Evolutionary conservation across 1,140 invertebrate species (phyloP).

Genomic region (Drosophila varians): DNA sequence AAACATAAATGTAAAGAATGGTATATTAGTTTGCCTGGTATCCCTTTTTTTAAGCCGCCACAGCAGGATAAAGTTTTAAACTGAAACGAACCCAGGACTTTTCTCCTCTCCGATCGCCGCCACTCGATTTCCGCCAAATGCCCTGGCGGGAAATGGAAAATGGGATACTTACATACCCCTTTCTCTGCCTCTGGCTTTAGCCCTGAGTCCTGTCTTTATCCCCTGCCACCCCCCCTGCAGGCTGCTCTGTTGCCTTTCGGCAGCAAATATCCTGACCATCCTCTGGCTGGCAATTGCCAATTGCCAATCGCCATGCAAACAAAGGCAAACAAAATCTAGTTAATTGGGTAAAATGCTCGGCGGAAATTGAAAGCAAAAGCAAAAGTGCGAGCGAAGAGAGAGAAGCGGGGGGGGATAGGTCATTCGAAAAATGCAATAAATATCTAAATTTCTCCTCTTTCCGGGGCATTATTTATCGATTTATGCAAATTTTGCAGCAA

Average conservation of each 20-base stretch:
- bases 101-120: slow-evolving; percentile 18
- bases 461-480: slow-evolving; percentile 73
- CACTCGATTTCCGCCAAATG: slow-evolving; percentile 62
- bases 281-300: slow-evolving; percentile 7
- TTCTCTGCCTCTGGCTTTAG: neutral
- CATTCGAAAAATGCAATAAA: slow-evolving; percentile 66
- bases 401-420: neutral
- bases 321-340: slow-evolving; percentile 74
- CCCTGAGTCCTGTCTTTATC: too few relatives aligned
- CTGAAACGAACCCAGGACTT: too few relatives aligned
- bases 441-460: slow-evolving; percentile 57
- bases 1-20: too few relatives aligned
- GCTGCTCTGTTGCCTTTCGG: neutral
- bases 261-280: slow-evolving; percentile 12
- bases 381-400: slow-evolving; percentile 23
- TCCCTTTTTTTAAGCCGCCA: too few relatives aligned
- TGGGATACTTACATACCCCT: slow-evolving; percentile 10
- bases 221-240: too few relatives aligned
- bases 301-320: slow-evolving; percentile 31
- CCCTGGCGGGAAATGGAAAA: slow-evolving; percentile 13
- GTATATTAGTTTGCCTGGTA: too few relatives aligned
- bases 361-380: slow-evolving; percentile 78
- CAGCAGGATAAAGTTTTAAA: too few relatives aligned
- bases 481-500: slow-evolving; percentile 65
- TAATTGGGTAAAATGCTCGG: slow-evolving; percentile 75